Evolutionary conservation across 2,888 invertebrate species (phyloP).

Genomic region (Mythimna pallens): DNA sequence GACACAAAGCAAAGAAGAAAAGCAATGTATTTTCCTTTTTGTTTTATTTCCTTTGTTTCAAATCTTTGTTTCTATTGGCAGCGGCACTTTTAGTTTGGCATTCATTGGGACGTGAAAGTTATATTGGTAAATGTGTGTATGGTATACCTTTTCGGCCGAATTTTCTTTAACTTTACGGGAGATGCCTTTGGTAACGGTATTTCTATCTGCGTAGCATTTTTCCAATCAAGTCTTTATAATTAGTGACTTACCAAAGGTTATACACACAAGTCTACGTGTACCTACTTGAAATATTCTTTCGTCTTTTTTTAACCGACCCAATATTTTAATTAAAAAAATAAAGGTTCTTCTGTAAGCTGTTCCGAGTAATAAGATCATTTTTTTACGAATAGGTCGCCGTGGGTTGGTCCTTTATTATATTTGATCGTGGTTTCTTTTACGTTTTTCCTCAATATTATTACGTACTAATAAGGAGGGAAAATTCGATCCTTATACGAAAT

Average conservation of each 20-base stretch:
- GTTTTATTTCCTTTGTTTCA: neutral
- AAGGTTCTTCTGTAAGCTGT: neutral
- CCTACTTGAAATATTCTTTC: neutral
- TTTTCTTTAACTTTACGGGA: neutral
- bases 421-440: neutral
- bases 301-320: neutral
- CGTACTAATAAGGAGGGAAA: neutral
- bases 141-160: neutral
- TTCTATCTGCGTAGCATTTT: no score
- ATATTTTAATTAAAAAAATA: neutral
- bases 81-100: neutral
- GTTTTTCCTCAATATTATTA: slow-evolving; percentile 1
- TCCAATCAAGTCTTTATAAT: no score
- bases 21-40: neutral
- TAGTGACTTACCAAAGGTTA: no score
- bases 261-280: no score
- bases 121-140: neutral
- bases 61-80: neutral
- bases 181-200: no score
- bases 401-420: neutral
- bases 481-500: no score
- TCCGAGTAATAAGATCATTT: neutral
- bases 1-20: neutral
- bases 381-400: neutral
- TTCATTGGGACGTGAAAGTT: neutral